Base-by-base conservation (phyloP, 2,113 vertebrate species). In the Desmodus rotundus region DNA sequence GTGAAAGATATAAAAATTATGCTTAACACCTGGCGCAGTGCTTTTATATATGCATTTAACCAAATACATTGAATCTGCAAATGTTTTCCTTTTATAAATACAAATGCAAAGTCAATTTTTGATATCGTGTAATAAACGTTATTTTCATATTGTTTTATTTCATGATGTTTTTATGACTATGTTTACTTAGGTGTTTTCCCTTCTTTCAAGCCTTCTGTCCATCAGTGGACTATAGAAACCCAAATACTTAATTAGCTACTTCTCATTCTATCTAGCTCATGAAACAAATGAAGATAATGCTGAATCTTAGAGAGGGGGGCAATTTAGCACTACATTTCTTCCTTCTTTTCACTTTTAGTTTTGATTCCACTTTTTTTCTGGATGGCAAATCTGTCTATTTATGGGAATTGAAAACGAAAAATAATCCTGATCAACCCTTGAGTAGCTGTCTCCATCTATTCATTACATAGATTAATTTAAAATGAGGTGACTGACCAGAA, bases 41-140 rank as follows among this genome's bases (percentile, higher is more conserved):
- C 58, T 83, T 95, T 89, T 92, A 9, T n/a, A 77, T 81, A 52
- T 86, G 20, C 76, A 81, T n/a, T 81, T 81, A 87, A 81, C 72
- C 12, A 65, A 86, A 63, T 33, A 52, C 68, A 83, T 45, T 91
- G 20, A 77, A 86, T 67, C 9, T 38, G 16, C 12, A 80, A 56
- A 73, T 87, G 26, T 85, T 61, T 90, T 36, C 11, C 9, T 70
- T 70, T 88, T 31, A 78, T 91, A 89, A 83, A 93, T 50, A 95
- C 5, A 89, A 94, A 89, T 91, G 33, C 10, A 88, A 96, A 72
- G 13, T 74, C 72, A 63, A 28, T 52, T 47, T 16, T 80, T 95
- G 33, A 47, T 73, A 86, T 67, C 73, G 24, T n/a, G 26, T 13
- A 82, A 43, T 65, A 93, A 93, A 72, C 70, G 70, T 7, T 80